Base-by-base conservation (phyloP, 2,113 vertebrate species). In the Gnathochromis pfefferi region DNA sequence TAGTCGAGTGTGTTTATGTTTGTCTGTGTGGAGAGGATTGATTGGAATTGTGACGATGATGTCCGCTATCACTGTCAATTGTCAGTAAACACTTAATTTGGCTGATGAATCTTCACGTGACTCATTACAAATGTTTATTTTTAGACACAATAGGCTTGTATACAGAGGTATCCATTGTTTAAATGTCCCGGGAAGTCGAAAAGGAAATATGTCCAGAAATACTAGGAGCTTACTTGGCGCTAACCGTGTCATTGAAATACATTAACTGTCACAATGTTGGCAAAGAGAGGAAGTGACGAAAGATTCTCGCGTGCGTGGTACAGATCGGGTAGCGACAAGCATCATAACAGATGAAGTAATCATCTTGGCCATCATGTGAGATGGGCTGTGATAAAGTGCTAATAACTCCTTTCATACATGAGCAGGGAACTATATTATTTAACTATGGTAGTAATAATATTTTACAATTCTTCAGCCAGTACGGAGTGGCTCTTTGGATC, bases 221-320 rank as follows among this genome's bases (percentile, higher is more conserved):
- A 17, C 26, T 60, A 60, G 26, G 26, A 0, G 57, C 5, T 60
- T 17, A 60, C 57, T 33, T 17, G 3, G 57, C 5, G 2, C 26
- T 31, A 58, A 58, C 57, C 0, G 0, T 60, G 28, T 60, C 57
- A 33, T 31, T 10, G 26, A 60, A 60, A 60, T 60, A 31, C 5
- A 10, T 60, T 60, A 60, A 60, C 14, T 31, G 26, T 60, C 5
- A 4, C 26, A 31, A 60, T 60, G 57, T 60, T 60, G 57, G 57
- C 14, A 60, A 60, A 6, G 3, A 60, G 26, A 31, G 26, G 57
- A 60, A 60, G 26, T 60, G 57, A 60, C 2, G 3, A 10, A 60
- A 31, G 57, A 60, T 60, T 60, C 26, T 60, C 26, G 26, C 2
- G 0, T 31, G 26, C 8, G 2, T 60, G 0, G 55, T 58, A 1